phyloP scores from a whole-genome alignment of 1,140 invertebrate genomes.

The Glossosoma conforme region DNA sequence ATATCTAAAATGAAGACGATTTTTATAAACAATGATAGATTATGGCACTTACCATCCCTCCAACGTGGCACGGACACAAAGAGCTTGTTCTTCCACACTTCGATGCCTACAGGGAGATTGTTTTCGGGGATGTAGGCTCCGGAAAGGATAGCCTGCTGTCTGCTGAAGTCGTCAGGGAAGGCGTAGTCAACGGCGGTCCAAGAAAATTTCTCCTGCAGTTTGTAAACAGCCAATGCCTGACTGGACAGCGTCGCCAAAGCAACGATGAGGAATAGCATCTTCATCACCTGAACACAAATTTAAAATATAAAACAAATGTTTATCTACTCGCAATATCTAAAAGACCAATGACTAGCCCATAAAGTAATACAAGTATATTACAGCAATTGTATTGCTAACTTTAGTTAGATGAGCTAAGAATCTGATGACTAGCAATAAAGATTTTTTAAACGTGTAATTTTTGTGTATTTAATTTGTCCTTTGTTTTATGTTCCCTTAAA shows the following conservation, averaged over 20 bases:
- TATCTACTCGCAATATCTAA: not conserved
- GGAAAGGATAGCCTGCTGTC: conserved; percentile 57
- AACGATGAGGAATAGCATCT: conserved; percentile 9
- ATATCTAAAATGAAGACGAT: too few species aligned
- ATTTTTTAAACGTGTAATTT: too few species aligned
- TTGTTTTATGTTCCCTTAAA: too few species aligned
- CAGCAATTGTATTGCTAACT: too few species aligned
- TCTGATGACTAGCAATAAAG: too few species aligned
- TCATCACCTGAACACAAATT: conserved; percentile 7
- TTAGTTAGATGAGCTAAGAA: too few species aligned
- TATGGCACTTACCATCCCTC: conserved; percentile 57
- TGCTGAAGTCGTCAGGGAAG: conserved; percentile 56
- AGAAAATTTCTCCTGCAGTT: conserved; percentile 62
- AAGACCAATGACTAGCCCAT: not conserved
- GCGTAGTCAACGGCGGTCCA: conserved; percentile 74
- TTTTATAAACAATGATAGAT: too few species aligned
- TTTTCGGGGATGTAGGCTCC: conserved; percentile 67
- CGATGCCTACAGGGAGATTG: conserved; percentile 71
- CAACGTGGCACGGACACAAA: conserved; percentile 75
- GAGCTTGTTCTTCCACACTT: conserved; percentile 70
- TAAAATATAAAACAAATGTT: too few species aligned
- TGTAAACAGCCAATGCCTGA: conserved; percentile 45
- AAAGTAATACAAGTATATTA: too few species aligned
- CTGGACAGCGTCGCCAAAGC: conserved; percentile 34
- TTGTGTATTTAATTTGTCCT: too few species aligned